These are phyloP conservation scores for Ectemnius continuus DNA, from an alignment of 2,888 invertebrate species.

Conservation along the genomic window DNA sequence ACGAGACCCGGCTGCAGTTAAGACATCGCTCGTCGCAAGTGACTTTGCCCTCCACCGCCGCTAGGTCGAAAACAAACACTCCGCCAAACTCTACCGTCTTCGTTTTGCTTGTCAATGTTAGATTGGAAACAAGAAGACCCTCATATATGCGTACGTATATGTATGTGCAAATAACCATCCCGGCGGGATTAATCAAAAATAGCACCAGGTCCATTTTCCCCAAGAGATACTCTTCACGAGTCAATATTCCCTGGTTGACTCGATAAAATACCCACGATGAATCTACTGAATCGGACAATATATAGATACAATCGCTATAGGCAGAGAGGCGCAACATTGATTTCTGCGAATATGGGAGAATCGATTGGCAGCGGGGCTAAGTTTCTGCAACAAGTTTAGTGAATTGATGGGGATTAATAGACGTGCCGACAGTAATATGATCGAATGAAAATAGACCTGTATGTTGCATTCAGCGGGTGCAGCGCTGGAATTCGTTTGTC, in stretches of 20 bases:
- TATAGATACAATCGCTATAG: too few relatives aligned
- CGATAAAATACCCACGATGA: too few relatives aligned
- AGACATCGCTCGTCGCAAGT: slow-evolving; percentile 49
- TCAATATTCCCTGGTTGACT: too few relatives aligned
- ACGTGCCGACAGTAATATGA: neutral
- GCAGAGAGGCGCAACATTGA: too few relatives aligned
- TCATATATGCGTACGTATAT: neutral
- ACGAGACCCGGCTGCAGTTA: slow-evolving; percentile 56
- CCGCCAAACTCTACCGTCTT: slow-evolving; percentile 59
- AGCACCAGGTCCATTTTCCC: slow-evolving; percentile 12
- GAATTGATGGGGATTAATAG: neutral
- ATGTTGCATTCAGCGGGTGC: neutral
- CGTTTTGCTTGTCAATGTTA: slow-evolving; percentile 52
- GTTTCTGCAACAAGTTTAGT: neutral
- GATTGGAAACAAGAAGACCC: slow-evolving; percentile 36
- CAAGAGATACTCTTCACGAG: slow-evolving; percentile 21
- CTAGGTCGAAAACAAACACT: slow-evolving; percentile 54
- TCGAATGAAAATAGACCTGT: too few relatives aligned
- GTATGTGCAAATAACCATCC: slow-evolving; percentile 6
- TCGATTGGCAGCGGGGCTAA: neutral
- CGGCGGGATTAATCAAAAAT: slow-evolving; percentile 32
- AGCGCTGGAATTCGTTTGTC: slow-evolving; percentile 11
- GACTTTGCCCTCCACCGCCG: slow-evolving; percentile 13
- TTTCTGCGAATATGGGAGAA: too few relatives aligned
- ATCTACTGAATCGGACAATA: too few relatives aligned